Conservation (phyloP, 2,888 invertebrate species). For the Phengaris alcon region DNA sequence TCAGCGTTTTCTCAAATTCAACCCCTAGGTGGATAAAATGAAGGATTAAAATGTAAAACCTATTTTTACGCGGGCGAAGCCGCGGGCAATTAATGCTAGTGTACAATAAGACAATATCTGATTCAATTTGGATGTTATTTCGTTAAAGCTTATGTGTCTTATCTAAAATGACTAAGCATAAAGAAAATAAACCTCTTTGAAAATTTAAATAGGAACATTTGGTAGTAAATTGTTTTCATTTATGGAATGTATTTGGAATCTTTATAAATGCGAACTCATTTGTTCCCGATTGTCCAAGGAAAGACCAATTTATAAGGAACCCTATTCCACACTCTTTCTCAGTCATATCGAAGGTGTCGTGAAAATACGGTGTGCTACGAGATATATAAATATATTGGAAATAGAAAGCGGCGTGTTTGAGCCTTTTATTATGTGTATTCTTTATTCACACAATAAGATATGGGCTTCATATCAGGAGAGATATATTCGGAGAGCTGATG, state of each 20-base stretch:
- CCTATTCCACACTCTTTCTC: conserved; percentile 35
- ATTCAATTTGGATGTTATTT: too few relatives aligned
- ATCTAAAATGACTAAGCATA: not conserved
- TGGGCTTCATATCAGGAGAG: conserved; percentile 46
- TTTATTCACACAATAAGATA: conserved; percentile 62
- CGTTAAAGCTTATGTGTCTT: not conserved
- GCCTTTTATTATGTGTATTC: conserved; percentile 60
- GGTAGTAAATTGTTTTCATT: conserved; percentile 77
- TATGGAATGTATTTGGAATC: conserved; percentile 69
- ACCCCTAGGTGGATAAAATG: too few relatives aligned
- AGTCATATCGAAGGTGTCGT: conserved; percentile 38
- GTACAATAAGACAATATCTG: too few relatives aligned
- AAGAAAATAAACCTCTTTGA: conserved; percentile 60
- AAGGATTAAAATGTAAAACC: too few relatives aligned
- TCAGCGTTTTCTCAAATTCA: too few relatives aligned
- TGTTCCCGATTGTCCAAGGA: conserved; percentile 46
- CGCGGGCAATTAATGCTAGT: too few relatives aligned
- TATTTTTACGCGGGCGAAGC: too few relatives aligned
- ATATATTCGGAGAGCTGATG: conserved; percentile 44
- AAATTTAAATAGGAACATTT: conserved; percentile 62
- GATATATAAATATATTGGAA: conserved; percentile 53
- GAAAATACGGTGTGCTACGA: conserved; percentile 43
- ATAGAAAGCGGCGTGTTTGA: conserved; percentile 50
- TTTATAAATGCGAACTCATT: conserved; percentile 70
- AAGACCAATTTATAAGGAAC: conserved; percentile 48